A percentile compares a stretch with the other conserved stretches of the same genome.
phyloP scores from a whole-genome alignment of 2,797 vertebrate species.

The Linurgus olivaceus region DNA sequence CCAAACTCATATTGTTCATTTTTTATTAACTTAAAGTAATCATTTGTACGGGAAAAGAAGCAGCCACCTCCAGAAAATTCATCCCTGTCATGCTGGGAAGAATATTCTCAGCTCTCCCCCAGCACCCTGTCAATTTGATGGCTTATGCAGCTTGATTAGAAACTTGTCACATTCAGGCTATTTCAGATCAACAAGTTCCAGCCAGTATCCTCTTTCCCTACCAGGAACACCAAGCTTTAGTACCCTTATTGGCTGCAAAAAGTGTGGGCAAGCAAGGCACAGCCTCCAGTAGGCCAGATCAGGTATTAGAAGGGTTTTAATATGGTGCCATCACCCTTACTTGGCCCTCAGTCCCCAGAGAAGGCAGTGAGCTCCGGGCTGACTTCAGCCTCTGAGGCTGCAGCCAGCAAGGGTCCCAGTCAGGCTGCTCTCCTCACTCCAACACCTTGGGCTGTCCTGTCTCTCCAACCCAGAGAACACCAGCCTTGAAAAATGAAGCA shows the following conservation, averaged over 20 bases:
- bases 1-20: constrained; percentile 41
- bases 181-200: not conserved
- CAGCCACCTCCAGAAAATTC: constrained; percentile 52
- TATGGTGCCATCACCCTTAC: not conserved
- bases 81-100: constrained; percentile 37
- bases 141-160: not conserved
- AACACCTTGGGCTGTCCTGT: rapidly evolving
- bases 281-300: not conserved
- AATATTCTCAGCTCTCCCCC: constrained; percentile 26
- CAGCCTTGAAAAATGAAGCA: not conserved
- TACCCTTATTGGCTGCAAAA: not conserved
- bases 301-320: not conserved
- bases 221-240: not conserved
- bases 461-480: not conserved
- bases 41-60: constrained; percentile 49
- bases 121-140: not conserved
- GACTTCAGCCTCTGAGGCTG: not conserved
- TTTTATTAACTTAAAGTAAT: constrained; percentile 56
- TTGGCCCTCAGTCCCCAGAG: not conserved
- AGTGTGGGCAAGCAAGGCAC: not conserved
- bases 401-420: not conserved
- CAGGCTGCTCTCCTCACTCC: not conserved
- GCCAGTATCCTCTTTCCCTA: not conserved
- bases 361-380: not conserved
- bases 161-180: not conserved